Conservation (phyloP, 2,113 vertebrate species). For the Cygnus buccinator region DNA sequence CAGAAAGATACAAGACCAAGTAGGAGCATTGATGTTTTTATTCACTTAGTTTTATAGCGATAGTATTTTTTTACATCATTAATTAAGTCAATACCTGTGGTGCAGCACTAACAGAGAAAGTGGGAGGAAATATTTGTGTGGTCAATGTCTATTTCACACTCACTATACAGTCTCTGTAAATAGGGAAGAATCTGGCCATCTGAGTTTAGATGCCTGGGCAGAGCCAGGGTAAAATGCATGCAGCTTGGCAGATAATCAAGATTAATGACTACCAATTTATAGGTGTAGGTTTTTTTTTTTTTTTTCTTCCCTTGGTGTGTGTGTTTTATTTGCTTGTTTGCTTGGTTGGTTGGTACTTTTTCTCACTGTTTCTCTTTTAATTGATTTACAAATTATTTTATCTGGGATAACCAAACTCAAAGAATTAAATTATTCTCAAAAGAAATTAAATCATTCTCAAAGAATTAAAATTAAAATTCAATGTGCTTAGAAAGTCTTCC, state of each 20-base stretch:
- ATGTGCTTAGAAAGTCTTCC: neutral
- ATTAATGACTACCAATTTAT: neutral
- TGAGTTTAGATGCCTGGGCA: neutral
- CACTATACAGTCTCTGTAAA: neutral
- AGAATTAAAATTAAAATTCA: neutral
- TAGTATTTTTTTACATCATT: neutral
- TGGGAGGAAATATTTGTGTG: accelerated
- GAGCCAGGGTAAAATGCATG: neutral
- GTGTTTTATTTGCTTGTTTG: neutral
- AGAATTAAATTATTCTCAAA: neutral
- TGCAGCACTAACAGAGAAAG: neutral
- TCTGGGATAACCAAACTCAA: neutral
- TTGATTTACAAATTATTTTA: neutral
- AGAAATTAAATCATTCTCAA: neutral
- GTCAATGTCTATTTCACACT: neutral
- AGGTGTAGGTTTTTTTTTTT: no score
- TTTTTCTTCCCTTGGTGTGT: no score
- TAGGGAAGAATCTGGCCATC: neutral
- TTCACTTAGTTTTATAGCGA: neutral
- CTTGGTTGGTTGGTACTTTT: neutral
- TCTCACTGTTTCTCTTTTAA: neutral
- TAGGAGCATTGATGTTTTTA: neutral
- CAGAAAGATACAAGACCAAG: neutral
- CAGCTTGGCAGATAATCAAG: neutral
- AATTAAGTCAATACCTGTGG: neutral